These are phyloP conservation scores for Siniperca obscura DNA, from an alignment of 2,797 vertebrate species.

Conservation along the genomic window DNA sequence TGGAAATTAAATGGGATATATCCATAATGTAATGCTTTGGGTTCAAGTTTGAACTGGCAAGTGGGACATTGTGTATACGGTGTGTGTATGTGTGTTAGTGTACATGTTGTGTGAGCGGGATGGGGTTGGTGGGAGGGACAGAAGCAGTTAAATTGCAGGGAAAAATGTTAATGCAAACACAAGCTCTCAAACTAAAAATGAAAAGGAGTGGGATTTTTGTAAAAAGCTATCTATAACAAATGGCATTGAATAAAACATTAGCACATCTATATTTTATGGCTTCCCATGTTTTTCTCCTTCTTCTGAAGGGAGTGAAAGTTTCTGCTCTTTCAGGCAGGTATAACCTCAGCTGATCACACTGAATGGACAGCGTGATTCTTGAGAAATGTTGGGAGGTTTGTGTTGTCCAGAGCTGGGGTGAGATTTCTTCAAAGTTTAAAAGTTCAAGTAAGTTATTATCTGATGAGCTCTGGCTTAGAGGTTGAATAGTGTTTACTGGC, in stretches of 20 bases:
- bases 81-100: not conserved
- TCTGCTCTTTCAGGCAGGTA: slow-evolving; percentile 70
- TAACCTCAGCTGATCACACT: slow-evolving; percentile 55
- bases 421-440: slow-evolving; percentile 49
- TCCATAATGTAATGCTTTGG: slow-evolving; percentile 6
- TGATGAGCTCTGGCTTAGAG: slow-evolving; percentile 12
- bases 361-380: slow-evolving; percentile 44
- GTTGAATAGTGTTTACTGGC: slow-evolving; percentile 26
- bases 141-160: slow-evolving; percentile 35
- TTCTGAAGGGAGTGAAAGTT: slow-evolving; percentile 66
- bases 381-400: slow-evolving; percentile 32
- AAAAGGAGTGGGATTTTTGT: slow-evolving; percentile 68
- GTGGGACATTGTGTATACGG: not conserved
- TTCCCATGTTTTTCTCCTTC: slow-evolving; percentile 73
- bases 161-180: slow-evolving; percentile 47
- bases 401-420: slow-evolving; percentile 15
- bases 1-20: slow-evolving; percentile 20
- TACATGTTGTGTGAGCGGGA: not conserved
- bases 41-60: slow-evolving; percentile 6
- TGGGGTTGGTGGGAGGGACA: slow-evolving; percentile 3
- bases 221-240: slow-evolving; percentile 82
- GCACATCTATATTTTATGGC: slow-evolving; percentile 79
- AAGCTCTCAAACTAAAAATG: slow-evolving; percentile 63
- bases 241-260: slow-evolving; percentile 81
- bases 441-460: slow-evolving; percentile 45